Percentiles rank a stretch among this genome's conserved stretches.
Evolutionary conservation across 1,140 invertebrate species (phyloP).

Genomic region (Cyclina sinensis): DNA sequence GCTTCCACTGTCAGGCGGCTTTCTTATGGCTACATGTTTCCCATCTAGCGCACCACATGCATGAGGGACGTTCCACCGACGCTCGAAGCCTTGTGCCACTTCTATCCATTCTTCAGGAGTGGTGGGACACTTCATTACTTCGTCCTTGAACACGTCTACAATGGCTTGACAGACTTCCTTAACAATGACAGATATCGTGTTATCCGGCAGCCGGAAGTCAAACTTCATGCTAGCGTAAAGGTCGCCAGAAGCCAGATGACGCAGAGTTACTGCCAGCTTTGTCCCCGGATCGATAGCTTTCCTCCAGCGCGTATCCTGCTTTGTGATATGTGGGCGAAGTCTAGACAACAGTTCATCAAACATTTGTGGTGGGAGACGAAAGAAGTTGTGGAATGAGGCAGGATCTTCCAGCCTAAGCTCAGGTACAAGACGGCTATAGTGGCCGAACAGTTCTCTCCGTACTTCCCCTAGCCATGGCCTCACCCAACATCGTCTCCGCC

Average conservation of each 20-base stretch:
- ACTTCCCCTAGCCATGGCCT: too few relatives aligned
- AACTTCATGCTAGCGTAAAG: constrained; percentile 19
- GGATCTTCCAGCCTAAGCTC: neutral
- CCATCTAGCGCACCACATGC: constrained; percentile 11
- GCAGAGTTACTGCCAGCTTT: constrained; percentile 73
- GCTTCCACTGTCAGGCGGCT: neutral
- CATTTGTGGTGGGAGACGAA: neutral
- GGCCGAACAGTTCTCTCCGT: too few relatives aligned
- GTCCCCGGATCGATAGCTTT: constrained; percentile 92
- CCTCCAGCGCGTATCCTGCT: constrained; percentile 87
- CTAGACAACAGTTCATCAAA: neutral
- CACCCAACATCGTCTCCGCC: too few relatives aligned
- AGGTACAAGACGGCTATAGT: neutral
- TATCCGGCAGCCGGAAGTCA: constrained; percentile 25
- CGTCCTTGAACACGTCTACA: neutral
- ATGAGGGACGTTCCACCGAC: constrained; percentile 6
- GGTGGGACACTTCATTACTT: neutral
- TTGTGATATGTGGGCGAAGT: neutral
- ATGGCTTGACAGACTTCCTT: neutral
- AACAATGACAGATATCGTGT: neutral
- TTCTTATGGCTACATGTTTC: constrained; percentile 12
- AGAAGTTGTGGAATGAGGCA: neutral
- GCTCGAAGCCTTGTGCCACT: neutral
- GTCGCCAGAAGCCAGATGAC: constrained; percentile 51
- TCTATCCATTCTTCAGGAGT: constrained; percentile 5